Conservation (phyloP, 2,113 vertebrate genomes). For the Leucoraja erinaceus region DNA sequence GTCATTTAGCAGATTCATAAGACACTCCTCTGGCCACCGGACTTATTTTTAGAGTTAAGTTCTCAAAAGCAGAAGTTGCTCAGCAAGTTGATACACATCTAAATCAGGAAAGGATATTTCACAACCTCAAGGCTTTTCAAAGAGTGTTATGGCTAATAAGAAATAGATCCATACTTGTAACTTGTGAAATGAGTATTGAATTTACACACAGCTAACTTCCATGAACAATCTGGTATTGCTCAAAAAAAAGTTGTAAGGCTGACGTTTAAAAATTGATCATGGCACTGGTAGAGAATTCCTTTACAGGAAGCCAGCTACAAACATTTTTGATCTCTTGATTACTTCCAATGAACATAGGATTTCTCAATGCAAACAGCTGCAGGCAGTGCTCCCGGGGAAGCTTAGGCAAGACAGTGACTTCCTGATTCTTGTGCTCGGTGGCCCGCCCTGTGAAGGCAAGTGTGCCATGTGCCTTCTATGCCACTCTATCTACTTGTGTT, state of each 20-base stretch:
- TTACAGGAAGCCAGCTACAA: too few relatives aligned
- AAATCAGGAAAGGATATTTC: background rate
- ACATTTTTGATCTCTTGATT: too few relatives aligned
- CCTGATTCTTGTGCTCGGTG: too few relatives aligned
- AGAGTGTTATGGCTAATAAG: background rate
- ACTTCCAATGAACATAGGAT: too few relatives aligned
- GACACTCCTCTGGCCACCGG: too few relatives aligned
- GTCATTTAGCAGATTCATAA: background rate
- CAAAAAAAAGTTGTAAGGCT: background rate
- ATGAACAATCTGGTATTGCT: background rate
- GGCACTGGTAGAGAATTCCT: too few relatives aligned
- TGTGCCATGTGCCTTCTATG: too few relatives aligned
- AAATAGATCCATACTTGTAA: background rate
- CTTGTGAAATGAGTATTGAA: background rate
- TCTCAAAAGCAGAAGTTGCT: background rate
- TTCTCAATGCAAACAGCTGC: too few relatives aligned
- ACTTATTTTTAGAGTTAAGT: background rate
- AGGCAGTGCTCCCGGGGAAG: too few relatives aligned
- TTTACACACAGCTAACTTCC: background rate
- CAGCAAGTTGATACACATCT: background rate
- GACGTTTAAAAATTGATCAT: background rate
- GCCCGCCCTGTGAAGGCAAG: too few relatives aligned
- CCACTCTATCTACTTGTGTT: too few relatives aligned
- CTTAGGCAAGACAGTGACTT: too few relatives aligned
- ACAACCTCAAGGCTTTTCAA: background rate